These are phyloP conservation scores for Branchellion lobata DNA, from an alignment of 2,888 invertebrate species.

Conservation along the genomic window DNA sequence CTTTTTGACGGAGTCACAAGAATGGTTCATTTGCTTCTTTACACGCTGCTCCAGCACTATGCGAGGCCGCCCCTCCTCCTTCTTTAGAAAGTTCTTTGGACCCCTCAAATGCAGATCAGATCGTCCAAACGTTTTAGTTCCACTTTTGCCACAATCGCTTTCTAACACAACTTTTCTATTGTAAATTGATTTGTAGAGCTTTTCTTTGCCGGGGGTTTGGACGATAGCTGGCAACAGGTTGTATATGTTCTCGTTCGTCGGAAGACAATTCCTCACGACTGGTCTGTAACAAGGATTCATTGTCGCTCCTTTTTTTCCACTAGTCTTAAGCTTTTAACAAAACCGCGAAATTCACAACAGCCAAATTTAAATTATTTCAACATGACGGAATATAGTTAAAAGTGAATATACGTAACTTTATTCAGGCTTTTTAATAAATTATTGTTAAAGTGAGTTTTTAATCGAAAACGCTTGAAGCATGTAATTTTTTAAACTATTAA, in stretches of 20 bases:
- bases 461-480: too few relatives aligned
- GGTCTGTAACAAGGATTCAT: not conserved
- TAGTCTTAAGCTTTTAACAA: too few relatives aligned
- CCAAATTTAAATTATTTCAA: too few relatives aligned
- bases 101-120: not conserved
- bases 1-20: not conserved
- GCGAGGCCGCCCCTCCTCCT: not conserved
- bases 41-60: not conserved
- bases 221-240: conserved; percentile 15
- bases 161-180: not conserved
- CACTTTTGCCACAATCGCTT: not conserved
- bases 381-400: too few relatives aligned
- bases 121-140: conserved; percentile 18
- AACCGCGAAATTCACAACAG: too few relatives aligned
- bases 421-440: too few relatives aligned
- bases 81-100: conserved; percentile 33
- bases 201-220: not conserved
- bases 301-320: too few relatives aligned
- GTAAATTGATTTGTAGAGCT: conserved; percentile 30
- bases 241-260: conserved; percentile 26
- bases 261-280: not conserved
- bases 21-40: not conserved
- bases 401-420: too few relatives aligned
- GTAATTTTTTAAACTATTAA: too few relatives aligned
- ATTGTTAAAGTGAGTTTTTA: too few relatives aligned